Evolutionary conservation across 2,113 vertebrate species (phyloP), one percentile per base, ranked within the genome.

Genomic region (Scalopus aquaticus): DNA sequence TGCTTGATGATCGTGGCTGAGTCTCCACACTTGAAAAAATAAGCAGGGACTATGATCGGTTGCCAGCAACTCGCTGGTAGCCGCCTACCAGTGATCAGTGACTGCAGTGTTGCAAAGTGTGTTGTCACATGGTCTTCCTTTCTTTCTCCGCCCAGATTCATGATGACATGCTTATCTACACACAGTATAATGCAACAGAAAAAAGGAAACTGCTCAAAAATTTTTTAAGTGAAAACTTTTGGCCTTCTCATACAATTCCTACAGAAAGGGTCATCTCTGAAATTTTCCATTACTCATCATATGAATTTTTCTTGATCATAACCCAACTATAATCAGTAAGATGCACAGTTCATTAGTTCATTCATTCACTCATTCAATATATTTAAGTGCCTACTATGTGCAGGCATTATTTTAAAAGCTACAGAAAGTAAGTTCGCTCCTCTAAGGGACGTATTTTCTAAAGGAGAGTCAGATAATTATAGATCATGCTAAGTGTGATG

Each of bases 401-500:
- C 37, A 81, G 37, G 12, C 20, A 80, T n/a, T 39, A 93, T 37
- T 62, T 42, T 22, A 69, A 84, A 85, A 28, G 32, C 44, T 79
- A 0, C 6, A 44, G 62, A 81, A 93, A 46, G 62, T 62, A 85
- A 88, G 8, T 49, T 67, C 7, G n/a, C 46, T 24, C 67, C 39
- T 79, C 37, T 93, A n/a, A 46, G 62, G n/a, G 37, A 28, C 39
- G 80, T 42, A 70, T 32, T 96, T 65, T 94, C 37, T 73, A 67
- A 28, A 62, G 51, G 1, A 89, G 44, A 89, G 49, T 7, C 70
- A 73, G 16, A 69, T 58, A 82, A 79, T 65, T 65, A 78, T 0
- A 79, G 64, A 51, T 42, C 49, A 51, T 6, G 8, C 8, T 73
- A 60, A 46, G 78, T 9, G 4, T 62, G 24, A 72, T 6, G 30